Evolutionary conservation across 1,140 invertebrate genomes (phyloP).

Genomic region (Zaprionus lachaisei): DNA sequence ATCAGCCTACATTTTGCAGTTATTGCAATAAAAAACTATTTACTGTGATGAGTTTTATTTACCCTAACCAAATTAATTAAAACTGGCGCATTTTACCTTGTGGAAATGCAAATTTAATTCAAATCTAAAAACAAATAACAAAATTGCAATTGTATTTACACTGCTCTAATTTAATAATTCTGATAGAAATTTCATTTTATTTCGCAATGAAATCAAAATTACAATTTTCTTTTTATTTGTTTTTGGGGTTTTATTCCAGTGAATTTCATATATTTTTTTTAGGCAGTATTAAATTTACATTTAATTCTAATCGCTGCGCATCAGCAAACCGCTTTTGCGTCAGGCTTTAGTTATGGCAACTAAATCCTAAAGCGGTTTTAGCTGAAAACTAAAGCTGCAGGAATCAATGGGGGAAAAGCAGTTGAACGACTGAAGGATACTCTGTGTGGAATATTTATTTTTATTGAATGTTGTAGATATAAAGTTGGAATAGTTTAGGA

Average conservation of each 20-base stretch:
- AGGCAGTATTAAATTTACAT: neutral
- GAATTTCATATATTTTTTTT: neutral
- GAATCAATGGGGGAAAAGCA: too few relatives aligned
- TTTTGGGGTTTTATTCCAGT: neutral
- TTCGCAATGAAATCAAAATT: neutral
- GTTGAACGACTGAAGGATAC: neutral
- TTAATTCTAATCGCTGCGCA: neutral
- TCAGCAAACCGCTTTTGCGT: neutral
- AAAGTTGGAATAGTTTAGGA: too few relatives aligned
- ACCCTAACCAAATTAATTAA: neutral
- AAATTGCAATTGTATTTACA: neutral
- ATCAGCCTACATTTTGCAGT: neutral
- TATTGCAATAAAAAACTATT: neutral
- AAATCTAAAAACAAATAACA: neutral
- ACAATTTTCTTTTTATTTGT: neutral
- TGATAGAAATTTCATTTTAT: neutral
- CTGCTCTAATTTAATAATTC: conserved; percentile 1
- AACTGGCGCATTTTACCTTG: neutral
- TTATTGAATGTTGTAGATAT: too few relatives aligned
- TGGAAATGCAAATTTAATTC: neutral
- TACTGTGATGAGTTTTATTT: neutral
- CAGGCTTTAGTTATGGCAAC: neutral
- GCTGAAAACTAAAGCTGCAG: neutral
- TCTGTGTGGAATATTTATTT: neutral
- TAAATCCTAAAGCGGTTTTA: neutral